Conservation (phyloP, 2,113 vertebrate genomes). For the Ammodytes dubius region DNA sequence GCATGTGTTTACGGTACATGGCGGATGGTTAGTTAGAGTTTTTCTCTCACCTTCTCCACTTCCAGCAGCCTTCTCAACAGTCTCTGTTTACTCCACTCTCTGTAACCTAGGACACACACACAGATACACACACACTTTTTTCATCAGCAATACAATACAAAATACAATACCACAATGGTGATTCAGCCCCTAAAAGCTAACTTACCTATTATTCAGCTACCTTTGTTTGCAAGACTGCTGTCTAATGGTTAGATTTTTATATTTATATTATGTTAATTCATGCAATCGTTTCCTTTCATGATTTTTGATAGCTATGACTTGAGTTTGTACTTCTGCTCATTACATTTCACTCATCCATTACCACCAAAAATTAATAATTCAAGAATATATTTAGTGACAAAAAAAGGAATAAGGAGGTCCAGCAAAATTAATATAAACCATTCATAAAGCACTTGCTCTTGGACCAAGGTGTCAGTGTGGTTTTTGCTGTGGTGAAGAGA, state of each 20-base stretch:
- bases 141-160: not conserved
- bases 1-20: slow-evolving; percentile 4
- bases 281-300: not conserved
- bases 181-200: not conserved
- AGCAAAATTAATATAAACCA: not conserved
- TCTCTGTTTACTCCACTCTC: slow-evolving; percentile 92
- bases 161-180: not conserved
- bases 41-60: slow-evolving; percentile 89
- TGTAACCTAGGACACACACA: slow-evolving; percentile 82
- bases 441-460: not conserved
- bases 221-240: not conserved
- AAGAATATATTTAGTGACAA: not conserved
- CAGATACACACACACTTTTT: slow-evolving; percentile 28
- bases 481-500: slow-evolving; percentile 1
- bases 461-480: not conserved
- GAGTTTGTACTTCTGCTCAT: not conserved
- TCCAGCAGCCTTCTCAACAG: slow-evolving; percentile 87
- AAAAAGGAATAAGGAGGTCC: not conserved
- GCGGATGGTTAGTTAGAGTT: not conserved
- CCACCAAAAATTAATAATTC: too few species aligned
- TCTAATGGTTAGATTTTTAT: not conserved
- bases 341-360: too few species aligned
- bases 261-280: not conserved
- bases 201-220: not conserved
- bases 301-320: not conserved